Conservation (phyloP, 2,888 invertebrate species). For the Didymodactylos carnosus region DNA sequence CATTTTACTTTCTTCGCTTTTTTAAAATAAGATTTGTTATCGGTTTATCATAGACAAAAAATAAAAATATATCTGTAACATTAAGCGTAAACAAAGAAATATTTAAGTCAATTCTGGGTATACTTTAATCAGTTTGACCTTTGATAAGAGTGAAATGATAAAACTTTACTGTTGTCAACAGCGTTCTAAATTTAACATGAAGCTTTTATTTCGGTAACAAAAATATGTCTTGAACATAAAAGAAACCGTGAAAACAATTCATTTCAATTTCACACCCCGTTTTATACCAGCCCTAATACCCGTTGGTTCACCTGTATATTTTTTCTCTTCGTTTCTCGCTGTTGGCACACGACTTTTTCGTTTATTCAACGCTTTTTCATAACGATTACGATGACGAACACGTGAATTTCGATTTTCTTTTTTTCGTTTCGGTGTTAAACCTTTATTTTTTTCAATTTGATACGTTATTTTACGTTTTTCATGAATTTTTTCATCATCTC, state of each 20-base stretch:
- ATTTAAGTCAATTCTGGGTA: too few relatives aligned
- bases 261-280: constrained; percentile 58
- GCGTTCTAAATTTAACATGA: too few relatives aligned
- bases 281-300: constrained; percentile 69
- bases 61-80: neutral
- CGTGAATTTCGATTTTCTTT: constrained; percentile 80
- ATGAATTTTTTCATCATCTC: constrained; percentile 18
- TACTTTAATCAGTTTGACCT: too few relatives aligned
- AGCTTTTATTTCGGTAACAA: too few relatives aligned
- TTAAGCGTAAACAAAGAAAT: too few relatives aligned
- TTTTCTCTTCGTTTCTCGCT: constrained; percentile 52
- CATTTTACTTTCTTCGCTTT: too few relatives aligned
- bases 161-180: too few relatives aligned
- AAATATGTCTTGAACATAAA: too few relatives aligned
- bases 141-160: too few relatives aligned
- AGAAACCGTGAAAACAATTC: too few relatives aligned
- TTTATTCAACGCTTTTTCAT: constrained; percentile 51
- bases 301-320: constrained; percentile 69
- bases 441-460: constrained; percentile 77
- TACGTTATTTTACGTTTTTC: constrained; percentile 67
- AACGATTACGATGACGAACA: constrained; percentile 78
- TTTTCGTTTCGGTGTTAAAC: constrained; percentile 67
- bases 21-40: too few relatives aligned
- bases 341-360: constrained; percentile 41
- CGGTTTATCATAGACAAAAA: neutral